These are phyloP conservation scores for Telmatochromis brichardi DNA, from an alignment of 2,113 vertebrate species.

Conservation along the genomic window DNA sequence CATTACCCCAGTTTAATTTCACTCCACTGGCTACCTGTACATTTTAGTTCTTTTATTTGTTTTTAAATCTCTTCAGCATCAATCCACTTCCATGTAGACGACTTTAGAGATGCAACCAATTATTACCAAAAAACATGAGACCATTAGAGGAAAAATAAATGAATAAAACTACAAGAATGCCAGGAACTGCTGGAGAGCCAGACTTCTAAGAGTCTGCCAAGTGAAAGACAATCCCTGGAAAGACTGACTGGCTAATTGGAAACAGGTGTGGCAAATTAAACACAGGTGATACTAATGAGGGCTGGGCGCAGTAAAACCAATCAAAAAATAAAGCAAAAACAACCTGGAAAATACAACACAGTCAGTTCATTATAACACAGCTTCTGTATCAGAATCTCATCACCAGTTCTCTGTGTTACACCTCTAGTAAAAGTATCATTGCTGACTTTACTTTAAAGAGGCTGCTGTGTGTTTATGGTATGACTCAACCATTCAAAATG, in stretches of 20 bases:
- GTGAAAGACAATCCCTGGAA: background rate
- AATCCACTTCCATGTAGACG: fast-evolving
- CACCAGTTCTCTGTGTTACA: fast-evolving
- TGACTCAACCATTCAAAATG: background rate
- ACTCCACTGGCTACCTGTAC: background rate
- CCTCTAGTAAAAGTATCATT: background rate
- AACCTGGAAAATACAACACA: background rate
- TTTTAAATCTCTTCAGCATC: background rate
- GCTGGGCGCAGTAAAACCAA: background rate
- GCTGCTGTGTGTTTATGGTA: background rate
- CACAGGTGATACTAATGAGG: background rate
- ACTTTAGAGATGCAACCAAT: background rate
- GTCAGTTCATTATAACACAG: background rate
- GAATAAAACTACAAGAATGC: background rate
- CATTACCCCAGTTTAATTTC: fast-evolving
- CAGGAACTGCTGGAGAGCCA: background rate
- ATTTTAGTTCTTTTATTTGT: background rate
- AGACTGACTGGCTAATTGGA: background rate
- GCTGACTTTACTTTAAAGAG: background rate
- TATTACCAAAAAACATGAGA: background rate
- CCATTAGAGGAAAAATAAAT: background rate
- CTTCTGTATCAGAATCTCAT: background rate
- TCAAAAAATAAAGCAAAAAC: background rate
- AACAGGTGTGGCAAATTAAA: background rate
- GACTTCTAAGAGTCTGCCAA: background rate